Percentiles rank a stretch among this genome's conserved stretches.
Evolutionary conservation across 2,888 invertebrate species (phyloP).

Genomic region (Branchellion lobata): DNA sequence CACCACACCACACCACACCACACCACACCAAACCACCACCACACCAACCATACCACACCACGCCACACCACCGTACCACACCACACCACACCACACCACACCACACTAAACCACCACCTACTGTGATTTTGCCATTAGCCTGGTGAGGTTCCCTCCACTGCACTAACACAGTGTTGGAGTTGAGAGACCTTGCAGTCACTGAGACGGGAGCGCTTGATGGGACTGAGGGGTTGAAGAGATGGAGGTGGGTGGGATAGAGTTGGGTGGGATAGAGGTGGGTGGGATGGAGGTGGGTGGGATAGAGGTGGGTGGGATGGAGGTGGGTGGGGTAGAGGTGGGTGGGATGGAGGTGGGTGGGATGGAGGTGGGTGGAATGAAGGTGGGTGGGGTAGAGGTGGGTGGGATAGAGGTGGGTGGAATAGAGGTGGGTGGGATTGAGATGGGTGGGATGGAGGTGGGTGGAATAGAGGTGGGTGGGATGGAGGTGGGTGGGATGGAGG

Average conservation of each 20-base stretch:
- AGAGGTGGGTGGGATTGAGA: too few relatives aligned
- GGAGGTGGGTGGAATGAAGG: too few relatives aligned
- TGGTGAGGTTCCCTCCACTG: conserved; percentile 97
- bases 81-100: not conserved
- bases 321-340: too few relatives aligned
- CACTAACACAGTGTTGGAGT: conserved; percentile 92
- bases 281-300: too few relatives aligned
- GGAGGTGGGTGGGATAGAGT: not conserved
- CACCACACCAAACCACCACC: not conserved
- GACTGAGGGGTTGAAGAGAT: conserved; percentile 65
- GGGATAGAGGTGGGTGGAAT: too few relatives aligned
- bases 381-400: too few relatives aligned
- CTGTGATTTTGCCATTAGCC: conserved; percentile 94
- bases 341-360: too few relatives aligned
- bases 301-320: too few relatives aligned
- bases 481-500: too few relatives aligned
- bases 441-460: too few relatives aligned
- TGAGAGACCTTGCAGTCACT: conserved; percentile 87
- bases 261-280: not conserved
- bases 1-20: too few relatives aligned
- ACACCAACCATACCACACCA: not conserved
- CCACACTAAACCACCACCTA: conserved; percentile 64
- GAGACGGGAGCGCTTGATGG: conserved; percentile 92
- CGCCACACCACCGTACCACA: not conserved
- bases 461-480: too few relatives aligned